Evolutionary conservation across 2,888 invertebrate species (phyloP), one percentile per base, ranked within the genome.

Genomic region (Lasius platythorax): DNA sequence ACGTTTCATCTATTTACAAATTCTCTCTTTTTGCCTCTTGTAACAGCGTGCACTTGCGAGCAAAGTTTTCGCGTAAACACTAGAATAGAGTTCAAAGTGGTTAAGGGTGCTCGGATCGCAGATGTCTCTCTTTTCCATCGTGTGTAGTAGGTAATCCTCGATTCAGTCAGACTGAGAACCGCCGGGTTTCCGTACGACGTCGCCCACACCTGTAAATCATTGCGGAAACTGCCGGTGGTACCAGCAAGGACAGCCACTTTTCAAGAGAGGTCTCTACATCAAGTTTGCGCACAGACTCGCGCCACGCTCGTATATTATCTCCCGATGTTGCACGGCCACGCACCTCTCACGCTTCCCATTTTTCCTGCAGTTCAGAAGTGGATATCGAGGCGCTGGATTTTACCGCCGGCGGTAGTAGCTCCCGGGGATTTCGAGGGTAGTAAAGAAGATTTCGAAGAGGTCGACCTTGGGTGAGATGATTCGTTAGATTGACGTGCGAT

Each of bases 141-240:
- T 23, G 30, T 18, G 15, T 33, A 30, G 46, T 30, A 33, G 61
- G 28, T 53, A 61, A 73, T 81, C 43, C 46, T 4, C 43, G 53
- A 56, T 37, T 53, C 43, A 46, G 73, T 67, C 61, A 66, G 82
- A 58, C 81, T 67, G 73, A 74, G 67, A 67, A 53, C 70, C 82
- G 66, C 28, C 53, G 83, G 83, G 61, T 50, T 18, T 63, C 28
- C 50, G 50, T 18, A 50, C 50, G 28, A 46, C 53, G 43, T 81
- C 73, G 33, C 74, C 74, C 58, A 82, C 76, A 91, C 88, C 89
- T 89, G 91, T 91, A 91, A 91, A 91, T 91, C 91, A 91, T 89
- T 85, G 46, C 58, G 28, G 37, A 82, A 75, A 70, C 75, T 58
- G 79, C 76, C 64, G 83, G 73, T 79, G 85, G 82, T 86, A 88